Conservation (phyloP, 53 echinoderm and acorn worm species). For the Patiria pectinifera region DNA sequence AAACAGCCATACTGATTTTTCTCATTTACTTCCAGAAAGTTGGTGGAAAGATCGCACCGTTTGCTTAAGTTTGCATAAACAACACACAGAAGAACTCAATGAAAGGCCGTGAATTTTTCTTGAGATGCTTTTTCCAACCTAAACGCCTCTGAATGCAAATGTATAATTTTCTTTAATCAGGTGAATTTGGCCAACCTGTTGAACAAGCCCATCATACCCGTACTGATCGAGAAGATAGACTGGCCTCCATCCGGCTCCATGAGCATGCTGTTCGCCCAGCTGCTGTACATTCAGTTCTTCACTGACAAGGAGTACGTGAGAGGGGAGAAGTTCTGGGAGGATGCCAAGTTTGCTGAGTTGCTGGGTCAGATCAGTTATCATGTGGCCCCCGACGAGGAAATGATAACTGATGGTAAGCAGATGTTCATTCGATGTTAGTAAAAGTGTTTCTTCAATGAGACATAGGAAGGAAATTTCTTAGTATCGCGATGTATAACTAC, state of each 20-base stretch:
- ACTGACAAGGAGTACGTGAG: conserved; percentile 87
- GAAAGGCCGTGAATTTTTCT: too few species aligned
- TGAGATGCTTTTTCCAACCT: too few species aligned
- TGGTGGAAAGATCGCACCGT: too few species aligned
- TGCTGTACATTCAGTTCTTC: conserved; percentile 95
- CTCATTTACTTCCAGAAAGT: too few species aligned
- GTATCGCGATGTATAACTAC: too few species aligned
- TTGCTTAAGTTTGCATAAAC: too few species aligned
- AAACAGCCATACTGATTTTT: too few species aligned
- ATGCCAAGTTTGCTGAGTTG: conserved; percentile 86
- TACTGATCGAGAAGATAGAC: conserved; percentile 82
- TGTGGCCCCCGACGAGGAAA: conserved; percentile 80
- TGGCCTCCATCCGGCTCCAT: conserved; percentile 97
- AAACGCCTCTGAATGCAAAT: too few species aligned
- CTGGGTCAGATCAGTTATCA: conserved; percentile 90
- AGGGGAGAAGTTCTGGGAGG: conserved; percentile 97
- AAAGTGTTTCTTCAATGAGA: background rate
- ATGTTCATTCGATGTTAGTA: background rate
- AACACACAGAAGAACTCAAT: too few species aligned
- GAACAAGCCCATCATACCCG: conserved; percentile 98
- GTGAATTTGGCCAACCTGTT: conserved; percentile 94
- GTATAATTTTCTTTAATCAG: conserved; percentile 25
- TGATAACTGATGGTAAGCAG: conserved; percentile 81
- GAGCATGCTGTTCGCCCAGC: conserved; percentile 99
- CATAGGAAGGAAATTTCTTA: too few species aligned